Percentiles rank a stretch among this genome's conserved stretches.
Conservation (phyloP, 2,888 invertebrate species). For the Capitulum mitella region DNA sequence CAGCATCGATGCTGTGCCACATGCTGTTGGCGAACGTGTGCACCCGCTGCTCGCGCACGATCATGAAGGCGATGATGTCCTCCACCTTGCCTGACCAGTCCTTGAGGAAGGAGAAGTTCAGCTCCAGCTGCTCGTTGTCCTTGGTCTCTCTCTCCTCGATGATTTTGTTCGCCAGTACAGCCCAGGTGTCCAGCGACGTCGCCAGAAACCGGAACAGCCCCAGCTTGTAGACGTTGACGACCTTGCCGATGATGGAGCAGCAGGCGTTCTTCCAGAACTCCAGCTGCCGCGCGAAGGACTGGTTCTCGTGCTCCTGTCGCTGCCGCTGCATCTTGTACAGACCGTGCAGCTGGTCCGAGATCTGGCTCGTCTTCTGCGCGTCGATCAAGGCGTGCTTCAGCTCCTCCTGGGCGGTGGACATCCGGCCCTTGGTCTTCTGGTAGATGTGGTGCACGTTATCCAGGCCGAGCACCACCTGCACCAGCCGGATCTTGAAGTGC, state of each 20-base stretch:
- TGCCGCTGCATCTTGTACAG: background rate
- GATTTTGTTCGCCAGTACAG: background rate
- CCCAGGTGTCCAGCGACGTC: background rate
- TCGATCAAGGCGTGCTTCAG: slow-evolving; percentile 7
- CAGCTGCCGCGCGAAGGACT: background rate
- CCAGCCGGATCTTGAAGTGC: slow-evolving; percentile 15
- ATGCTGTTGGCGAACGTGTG: background rate
- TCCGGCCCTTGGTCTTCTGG: background rate
- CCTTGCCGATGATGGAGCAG: background rate
- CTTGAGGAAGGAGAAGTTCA: slow-evolving; percentile 1
- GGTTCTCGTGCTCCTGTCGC: background rate
- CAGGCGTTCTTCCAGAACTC: slow-evolving; percentile 5
- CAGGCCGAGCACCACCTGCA: slow-evolving; percentile 7
- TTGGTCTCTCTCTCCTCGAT: slow-evolving; percentile 7
- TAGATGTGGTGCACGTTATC: slow-evolving; percentile 3
- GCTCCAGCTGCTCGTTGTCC: slow-evolving; percentile 1
- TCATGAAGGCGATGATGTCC: background rate
- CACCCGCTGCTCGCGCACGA: background rate
- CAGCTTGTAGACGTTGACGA: background rate
- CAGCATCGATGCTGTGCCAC: background rate
- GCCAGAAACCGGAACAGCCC: slow-evolving; percentile 4
- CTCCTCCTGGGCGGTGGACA: slow-evolving; percentile 11
- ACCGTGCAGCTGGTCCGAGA: background rate
- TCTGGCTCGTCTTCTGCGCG: background rate
- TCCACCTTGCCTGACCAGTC: background rate